Evolutionary conservation across 2,888 invertebrate genomes (phyloP), one percentile per base, ranked within the genome.

Genomic region (Lepidocyrtoides sp.): DNA sequence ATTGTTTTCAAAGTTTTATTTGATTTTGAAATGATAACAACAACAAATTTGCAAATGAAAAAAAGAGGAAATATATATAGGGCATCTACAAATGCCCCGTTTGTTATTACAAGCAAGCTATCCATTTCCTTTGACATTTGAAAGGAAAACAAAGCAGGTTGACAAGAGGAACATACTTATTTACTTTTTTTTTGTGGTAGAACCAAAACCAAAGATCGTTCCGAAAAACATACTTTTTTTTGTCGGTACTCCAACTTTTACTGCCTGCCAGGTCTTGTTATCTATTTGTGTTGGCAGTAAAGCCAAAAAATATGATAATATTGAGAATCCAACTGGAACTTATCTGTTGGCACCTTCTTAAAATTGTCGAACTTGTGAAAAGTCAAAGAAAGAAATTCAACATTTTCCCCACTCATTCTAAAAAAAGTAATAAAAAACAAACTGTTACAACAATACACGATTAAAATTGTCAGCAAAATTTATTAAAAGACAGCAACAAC

Each of bases 331-430:
- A 88, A 81, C 81, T 88, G 88, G 88, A 88, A 88, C 66, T 88
- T 26, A 81, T 88, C 69, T 69, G 81, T 88, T 88, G 88, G 69
- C 88, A 88, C 66, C 66, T 81, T 69, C 63, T 86, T 87, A 66
- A 63, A 57, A 17, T 10, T 57, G 20, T 26, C 29, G 7, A 51
- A 29, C n/a, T 14, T 26, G 20, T n/a, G 14, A 79, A 54, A 26
- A 79, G 51, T 54, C 79, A 36, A 17, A 87, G 29, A n/a, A 29
- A 32, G n/a, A 32, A 2, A 7, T 17, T 10, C 20, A 36, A 69
- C 66, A 29, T 41, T 72, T 72, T 44, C 17, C 20, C 12, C 2
- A 44, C 10, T 72, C 72, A 72, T 72, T 48, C 72, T 41, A 26
- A 1, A 86, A 75, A 79, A 60, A 48, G n/a, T 63, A 26, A 63